These are phyloP conservation scores for Gymnoscelis rufifasciata DNA, from an alignment of 2,888 invertebrate genomes.

Conservation along the genomic window DNA sequence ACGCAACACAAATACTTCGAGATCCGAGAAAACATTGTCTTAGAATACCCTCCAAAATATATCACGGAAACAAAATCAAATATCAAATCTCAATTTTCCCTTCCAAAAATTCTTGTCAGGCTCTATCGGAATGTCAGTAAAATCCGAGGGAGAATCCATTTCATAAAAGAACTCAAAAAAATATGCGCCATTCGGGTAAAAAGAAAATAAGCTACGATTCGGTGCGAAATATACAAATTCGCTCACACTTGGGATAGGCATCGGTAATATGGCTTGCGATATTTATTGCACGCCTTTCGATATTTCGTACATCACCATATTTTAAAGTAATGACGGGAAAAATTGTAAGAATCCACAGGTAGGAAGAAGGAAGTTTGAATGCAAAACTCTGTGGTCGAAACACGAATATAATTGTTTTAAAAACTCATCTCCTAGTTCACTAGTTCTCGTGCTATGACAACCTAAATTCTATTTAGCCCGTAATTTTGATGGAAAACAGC, in stretches of 20 bases:
- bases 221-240: constrained; percentile 29
- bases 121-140: constrained; percentile 24
- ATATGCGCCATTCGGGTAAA: constrained; percentile 29
- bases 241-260: constrained; percentile 26
- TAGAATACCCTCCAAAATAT: not conserved
- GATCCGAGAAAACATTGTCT: not conserved
- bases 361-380: no score
- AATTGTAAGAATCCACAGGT: no score
- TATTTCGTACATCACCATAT: constrained; percentile 18
- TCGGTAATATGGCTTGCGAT: constrained; percentile 20
- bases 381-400: no score
- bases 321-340: no score
- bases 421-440: no score
- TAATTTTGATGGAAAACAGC: no score
- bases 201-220: constrained; percentile 26
- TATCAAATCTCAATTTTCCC: constrained; percentile 5
- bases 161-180: constrained; percentile 24
- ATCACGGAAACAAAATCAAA: constrained; percentile 10
- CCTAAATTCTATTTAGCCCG: no score
- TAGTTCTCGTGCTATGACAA: no score
- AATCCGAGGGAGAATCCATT: constrained; percentile 23
- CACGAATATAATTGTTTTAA: no score
- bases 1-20: no score
- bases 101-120: constrained; percentile 21
- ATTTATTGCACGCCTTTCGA: constrained; percentile 30